These are phyloP conservation scores for Tragelaphus imberbis DNA, from an alignment of 2,113 vertebrate genomes.

Conservation along the genomic window DNA sequence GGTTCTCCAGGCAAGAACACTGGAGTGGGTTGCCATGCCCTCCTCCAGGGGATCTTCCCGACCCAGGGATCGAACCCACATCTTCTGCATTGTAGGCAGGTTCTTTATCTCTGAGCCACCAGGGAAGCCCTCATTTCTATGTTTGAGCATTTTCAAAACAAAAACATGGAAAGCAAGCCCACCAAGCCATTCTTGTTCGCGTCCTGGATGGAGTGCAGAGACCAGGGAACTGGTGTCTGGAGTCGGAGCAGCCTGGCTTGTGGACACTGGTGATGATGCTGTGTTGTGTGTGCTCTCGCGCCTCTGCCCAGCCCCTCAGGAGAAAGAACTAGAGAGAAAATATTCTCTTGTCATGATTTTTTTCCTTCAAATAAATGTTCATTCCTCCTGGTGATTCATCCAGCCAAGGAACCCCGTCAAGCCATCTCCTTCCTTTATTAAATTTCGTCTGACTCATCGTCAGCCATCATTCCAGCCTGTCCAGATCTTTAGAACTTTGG, in stretches of 20 bases:
- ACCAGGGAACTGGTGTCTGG: too few species aligned
- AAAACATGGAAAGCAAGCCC: background rate
- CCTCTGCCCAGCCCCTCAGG: background rate
- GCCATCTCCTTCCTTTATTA: background rate
- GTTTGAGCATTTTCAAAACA: background rate
- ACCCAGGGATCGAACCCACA: background rate
- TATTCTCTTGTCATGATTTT: background rate
- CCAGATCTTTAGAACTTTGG: conserved; percentile 36
- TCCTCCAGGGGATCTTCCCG: background rate
- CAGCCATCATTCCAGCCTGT: background rate
- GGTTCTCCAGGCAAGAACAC: background rate
- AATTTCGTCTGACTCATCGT: conserved; percentile 9
- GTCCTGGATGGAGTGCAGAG: background rate
- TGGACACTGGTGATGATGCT: too few species aligned
- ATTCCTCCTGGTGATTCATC: background rate
- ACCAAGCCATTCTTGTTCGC: background rate
- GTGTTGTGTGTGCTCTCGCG: background rate
- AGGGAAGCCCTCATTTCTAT: background rate
- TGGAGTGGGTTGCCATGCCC: background rate
- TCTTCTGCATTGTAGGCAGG: background rate
- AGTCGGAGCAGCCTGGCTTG: background rate
- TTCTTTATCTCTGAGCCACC: background rate
- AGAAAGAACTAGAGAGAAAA: background rate
- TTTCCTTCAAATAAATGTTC: background rate
- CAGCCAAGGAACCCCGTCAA: background rate